Percentiles rank a stretch among this genome's conserved stretches.
Conservation (phyloP, 2,888 invertebrate species). For the Ptilodon capucinus region DNA sequence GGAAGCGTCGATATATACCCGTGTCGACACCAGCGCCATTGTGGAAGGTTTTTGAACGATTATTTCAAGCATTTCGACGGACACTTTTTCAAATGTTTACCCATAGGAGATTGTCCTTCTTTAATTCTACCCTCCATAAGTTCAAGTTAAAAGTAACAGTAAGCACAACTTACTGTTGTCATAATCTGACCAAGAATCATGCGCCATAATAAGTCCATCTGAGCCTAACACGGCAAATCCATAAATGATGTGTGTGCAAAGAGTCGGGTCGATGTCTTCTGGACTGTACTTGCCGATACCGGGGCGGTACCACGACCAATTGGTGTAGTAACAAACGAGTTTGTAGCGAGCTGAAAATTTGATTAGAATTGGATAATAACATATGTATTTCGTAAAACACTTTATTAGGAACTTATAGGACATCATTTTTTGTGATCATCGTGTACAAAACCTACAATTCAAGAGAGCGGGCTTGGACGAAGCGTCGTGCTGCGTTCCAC, state of each 20-base stretch:
- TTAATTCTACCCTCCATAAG: no score
- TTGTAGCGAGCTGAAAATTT: slow-evolving; percentile 86
- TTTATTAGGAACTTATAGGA: slow-evolving; percentile 1
- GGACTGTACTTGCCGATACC: slow-evolving; percentile 92
- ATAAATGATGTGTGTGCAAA: slow-evolving; percentile 96
- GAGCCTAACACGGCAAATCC: slow-evolving; percentile 96
- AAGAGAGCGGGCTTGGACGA: slow-evolving; percentile 55
- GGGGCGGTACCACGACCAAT: slow-evolving; percentile 96
- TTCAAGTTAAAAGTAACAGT: not conserved
- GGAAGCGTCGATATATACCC: no score
- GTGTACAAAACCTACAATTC: slow-evolving; percentile 49
- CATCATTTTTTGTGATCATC: not conserved
- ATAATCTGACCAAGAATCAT: slow-evolving; percentile 95
- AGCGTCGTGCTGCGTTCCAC: slow-evolving; percentile 43
- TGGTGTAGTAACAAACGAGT: slow-evolving; percentile 95
- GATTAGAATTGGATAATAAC: not conserved
- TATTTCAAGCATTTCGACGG: no score
- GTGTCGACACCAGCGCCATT: no score
- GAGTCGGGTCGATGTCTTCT: slow-evolving; percentile 91
- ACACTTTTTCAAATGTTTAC: no score
- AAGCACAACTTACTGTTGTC: slow-evolving; percentile 87
- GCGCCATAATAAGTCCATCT: slow-evolving; percentile 90
- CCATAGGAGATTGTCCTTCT: no score
- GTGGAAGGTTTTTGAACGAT: no score
- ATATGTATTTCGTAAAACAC: not conserved